These are phyloP conservation scores for Escarpia spicata DNA, from an alignment of 2,888 invertebrate species.

Conservation along the genomic window DNA sequence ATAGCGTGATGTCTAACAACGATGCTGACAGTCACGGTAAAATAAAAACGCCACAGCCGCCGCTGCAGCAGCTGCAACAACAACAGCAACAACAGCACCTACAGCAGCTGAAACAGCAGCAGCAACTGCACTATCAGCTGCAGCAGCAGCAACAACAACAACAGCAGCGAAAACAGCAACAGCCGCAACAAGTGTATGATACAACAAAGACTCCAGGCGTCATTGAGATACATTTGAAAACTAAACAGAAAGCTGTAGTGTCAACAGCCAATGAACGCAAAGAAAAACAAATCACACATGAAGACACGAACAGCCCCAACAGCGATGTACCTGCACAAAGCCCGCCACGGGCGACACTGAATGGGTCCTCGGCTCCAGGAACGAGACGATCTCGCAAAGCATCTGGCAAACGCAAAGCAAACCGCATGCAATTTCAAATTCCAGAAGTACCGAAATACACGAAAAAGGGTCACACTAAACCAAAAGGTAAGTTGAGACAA, in stretches of 20 bases:
- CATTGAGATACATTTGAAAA: neutral
- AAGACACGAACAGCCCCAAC: neutral
- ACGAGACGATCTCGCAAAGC: neutral
- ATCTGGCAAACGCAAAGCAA: neutral
- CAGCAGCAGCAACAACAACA: neutral
- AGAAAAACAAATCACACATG: neutral
- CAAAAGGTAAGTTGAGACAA: neutral
- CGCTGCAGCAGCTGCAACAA: neutral
- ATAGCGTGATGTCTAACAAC: neutral
- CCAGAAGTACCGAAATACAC: conserved; percentile 5
- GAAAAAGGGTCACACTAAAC: neutral
- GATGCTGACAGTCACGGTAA: neutral
- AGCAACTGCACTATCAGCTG: neutral
- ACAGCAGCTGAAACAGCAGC: neutral
- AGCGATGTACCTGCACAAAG: neutral
- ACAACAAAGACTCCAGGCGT: neutral
- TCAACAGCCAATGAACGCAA: neutral
- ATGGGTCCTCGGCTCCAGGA: neutral
- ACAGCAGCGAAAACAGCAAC: neutral
- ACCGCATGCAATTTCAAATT: neutral
- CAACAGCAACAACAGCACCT: neutral
- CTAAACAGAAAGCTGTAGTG: neutral
- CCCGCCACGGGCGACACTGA: neutral
- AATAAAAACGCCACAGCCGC: neutral
- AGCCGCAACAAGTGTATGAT: neutral